A percentile compares a stretch with the other conserved stretches of the same genome.
phyloP scores from a whole-genome alignment of 2,113 vertebrate species.

The Bucco capensis region DNA sequence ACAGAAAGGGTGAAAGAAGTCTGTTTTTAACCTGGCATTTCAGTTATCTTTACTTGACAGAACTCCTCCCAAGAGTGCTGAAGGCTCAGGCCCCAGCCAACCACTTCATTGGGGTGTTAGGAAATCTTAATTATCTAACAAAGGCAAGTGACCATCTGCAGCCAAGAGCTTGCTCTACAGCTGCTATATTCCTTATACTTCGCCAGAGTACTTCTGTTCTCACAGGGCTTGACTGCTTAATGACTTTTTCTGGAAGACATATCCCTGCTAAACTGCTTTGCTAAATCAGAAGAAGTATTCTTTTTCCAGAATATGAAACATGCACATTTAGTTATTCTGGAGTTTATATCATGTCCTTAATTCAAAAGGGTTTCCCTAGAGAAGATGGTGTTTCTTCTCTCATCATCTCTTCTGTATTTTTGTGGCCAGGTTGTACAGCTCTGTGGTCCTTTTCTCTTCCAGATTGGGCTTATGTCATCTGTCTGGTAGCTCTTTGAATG shows the following conservation, averaged over 20 bases:
- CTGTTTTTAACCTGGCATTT: neutral
- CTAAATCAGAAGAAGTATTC: neutral
- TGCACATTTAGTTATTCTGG: neutral
- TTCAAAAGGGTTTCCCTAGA: neutral
- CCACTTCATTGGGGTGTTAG: neutral
- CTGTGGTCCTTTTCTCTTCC: neutral
- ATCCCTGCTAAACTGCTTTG: neutral
- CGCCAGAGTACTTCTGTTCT: neutral
- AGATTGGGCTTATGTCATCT: neutral
- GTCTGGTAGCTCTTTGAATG: neutral
- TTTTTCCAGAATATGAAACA: neutral
- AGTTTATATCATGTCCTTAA: neutral
- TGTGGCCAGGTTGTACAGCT: neutral
- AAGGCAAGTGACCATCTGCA: neutral
- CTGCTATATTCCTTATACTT: neutral
- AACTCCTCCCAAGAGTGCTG: neutral
- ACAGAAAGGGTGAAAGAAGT: neutral
- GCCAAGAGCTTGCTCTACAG: neutral
- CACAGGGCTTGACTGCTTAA: neutral
- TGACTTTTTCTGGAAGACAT: neutral
- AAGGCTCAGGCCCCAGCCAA: neutral
- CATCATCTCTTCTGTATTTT: neutral
- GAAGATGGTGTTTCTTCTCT: neutral
- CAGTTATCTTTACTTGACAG: neutral
- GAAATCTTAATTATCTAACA: neutral